A percentile compares a stretch with the other conserved stretches of the same genome.
Evolutionary conservation across 2,888 invertebrate genomes (phyloP).

Genomic region (Liopterus haemorrhoidalis): DNA sequence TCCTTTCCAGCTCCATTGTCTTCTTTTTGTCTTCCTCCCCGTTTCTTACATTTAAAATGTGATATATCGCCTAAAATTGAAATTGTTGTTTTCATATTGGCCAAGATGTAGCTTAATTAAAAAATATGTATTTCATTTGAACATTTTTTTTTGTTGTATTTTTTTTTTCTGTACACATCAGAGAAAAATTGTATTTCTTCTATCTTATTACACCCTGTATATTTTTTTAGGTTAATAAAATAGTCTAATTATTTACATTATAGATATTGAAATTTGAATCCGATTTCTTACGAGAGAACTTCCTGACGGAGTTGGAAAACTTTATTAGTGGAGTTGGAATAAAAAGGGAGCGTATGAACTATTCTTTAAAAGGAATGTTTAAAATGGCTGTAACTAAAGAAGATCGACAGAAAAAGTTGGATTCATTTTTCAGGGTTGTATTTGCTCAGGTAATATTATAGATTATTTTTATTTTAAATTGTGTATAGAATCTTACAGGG

Average conservation of each 20-base stretch:
- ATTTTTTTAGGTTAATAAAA: slow-evolving; percentile 24
- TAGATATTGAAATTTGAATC: slow-evolving; percentile 48
- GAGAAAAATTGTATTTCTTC: no score
- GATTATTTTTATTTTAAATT: not conserved
- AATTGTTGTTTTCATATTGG: no score
- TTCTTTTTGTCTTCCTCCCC: no score
- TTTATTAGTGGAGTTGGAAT: slow-evolving; percentile 39
- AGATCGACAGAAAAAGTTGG: slow-evolving; percentile 47
- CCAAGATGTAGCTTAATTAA: no score
- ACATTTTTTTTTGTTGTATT: no score
- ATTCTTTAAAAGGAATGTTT: slow-evolving; percentile 37
- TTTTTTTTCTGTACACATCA: no score
- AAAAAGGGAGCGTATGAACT: slow-evolving; percentile 34
- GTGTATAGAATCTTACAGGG: no score
- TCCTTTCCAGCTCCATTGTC: no score
- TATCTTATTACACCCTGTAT: no score
- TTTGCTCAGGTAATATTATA: slow-evolving; percentile 49
- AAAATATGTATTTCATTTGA: no score
- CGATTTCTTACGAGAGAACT: slow-evolving; percentile 41
- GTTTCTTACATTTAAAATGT: no score
- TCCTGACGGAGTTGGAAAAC: slow-evolving; percentile 42
- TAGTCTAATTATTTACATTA: slow-evolving; percentile 22
- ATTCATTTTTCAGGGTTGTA: slow-evolving; percentile 52
- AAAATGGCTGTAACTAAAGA: slow-evolving; percentile 46
- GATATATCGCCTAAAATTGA: no score